A percentile compares a stretch with the other conserved stretches of the same genome.
Evolutionary conservation across 2,888 invertebrate genomes (phyloP).

Genomic region (Chloroclysta siterata): DNA sequence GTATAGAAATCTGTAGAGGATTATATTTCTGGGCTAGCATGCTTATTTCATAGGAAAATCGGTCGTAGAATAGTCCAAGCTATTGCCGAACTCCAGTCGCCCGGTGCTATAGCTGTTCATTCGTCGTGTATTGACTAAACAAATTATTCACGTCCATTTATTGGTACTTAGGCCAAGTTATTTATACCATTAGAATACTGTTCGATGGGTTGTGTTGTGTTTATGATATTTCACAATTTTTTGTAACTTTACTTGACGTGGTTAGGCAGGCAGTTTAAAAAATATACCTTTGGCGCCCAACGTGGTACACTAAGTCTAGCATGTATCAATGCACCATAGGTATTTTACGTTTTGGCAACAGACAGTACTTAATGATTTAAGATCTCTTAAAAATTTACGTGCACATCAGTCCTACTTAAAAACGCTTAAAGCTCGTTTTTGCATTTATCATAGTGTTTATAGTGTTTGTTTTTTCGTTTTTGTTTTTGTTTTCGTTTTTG

Average conservation of each 20-base stretch:
- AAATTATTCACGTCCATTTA: slow-evolving; percentile 30
- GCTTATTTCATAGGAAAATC: background rate
- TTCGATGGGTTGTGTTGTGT: slow-evolving; percentile 42
- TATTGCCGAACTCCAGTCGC: background rate
- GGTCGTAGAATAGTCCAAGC: background rate
- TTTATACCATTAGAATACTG: slow-evolving; percentile 26
- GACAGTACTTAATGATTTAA: background rate
- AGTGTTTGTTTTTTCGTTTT: too few species aligned
- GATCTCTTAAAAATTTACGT: background rate
- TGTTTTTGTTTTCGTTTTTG: too few species aligned
- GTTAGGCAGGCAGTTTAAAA: background rate
- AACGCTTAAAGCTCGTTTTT: background rate
- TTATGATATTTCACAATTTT: slow-evolving; percentile 41
- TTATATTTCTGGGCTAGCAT: background rate
- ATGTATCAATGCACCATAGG: background rate
- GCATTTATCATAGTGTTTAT: background rate
- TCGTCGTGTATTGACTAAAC: slow-evolving; percentile 15
- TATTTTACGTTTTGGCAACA: background rate
- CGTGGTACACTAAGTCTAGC: slow-evolving; percentile 25
- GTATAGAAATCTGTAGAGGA: background rate
- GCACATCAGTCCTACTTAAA: background rate
- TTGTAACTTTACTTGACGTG: slow-evolving; percentile 25
- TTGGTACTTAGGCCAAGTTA: slow-evolving; percentile 3
- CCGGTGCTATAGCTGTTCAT: slow-evolving; percentile 1
- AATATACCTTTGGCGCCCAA: slow-evolving; percentile 43